Evolutionary conservation across 2,113 vertebrate genomes (phyloP), one percentile per base, ranked within the genome.

Genomic region (Hydrolagus affinis): DNA sequence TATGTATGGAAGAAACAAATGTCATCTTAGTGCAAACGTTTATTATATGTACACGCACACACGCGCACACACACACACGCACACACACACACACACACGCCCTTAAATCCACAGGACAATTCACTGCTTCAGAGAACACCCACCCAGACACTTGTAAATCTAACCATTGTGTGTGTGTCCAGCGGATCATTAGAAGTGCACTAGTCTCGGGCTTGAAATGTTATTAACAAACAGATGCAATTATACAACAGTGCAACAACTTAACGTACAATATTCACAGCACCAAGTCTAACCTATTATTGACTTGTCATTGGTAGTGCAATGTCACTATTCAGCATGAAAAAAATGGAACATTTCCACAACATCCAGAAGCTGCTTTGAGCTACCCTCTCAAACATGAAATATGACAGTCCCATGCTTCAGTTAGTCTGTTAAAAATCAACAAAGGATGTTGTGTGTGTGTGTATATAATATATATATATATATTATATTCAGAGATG

Each of bases 181-280:
- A 25, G 78, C 66, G 78, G 76, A 78, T 60, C 76, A 78, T 62
- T 62, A 59, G 78, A 66, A 83, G 78, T 64, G 62, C 78, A 83
- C 78, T 66, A 68, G 28, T 83, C 66, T 28, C 66, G 28, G 19
- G 60, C 56, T 83, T 83, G 78, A 30, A 83, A 68, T 83, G 57
- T 60, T 83, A 66, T 83, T 68, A 83, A 83, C 73, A 75, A 75
- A 75, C 60, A 83, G 60, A 83, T 83, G 78, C 25, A 83, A 28
- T 83, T 64, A 62, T 66, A 83, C 78, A 66, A 83, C 78, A 68
- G 78, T 83, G 78, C 78, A 83, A 83, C 78, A 66, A 66, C 66
- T 83, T 83, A 83, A 92, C 90, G 87, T 85, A 92, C 90, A 90
- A 89, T 87, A 93, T 90, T 91, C 91, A 92, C 92, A 92, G 92